These are phyloP conservation scores for Anser brachyrhynchus DNA, from an alignment of 2,113 vertebrate species.

Conservation along the genomic window DNA sequence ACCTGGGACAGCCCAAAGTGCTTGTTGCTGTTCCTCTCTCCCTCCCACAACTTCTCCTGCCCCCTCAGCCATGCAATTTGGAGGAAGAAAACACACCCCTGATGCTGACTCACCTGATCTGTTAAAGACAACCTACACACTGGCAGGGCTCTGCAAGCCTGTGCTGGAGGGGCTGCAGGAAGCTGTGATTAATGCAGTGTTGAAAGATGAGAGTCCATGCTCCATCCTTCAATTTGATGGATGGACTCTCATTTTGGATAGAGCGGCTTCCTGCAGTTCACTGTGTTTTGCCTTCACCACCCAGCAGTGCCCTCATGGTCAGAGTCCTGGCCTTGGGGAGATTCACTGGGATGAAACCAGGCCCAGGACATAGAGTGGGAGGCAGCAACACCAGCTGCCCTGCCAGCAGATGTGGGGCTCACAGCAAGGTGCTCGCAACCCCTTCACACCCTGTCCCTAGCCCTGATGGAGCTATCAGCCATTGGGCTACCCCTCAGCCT, in stretches of 20 bases:
- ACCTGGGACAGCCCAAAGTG: background rate
- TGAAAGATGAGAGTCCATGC: background rate
- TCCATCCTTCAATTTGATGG: background rate
- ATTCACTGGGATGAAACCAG: background rate
- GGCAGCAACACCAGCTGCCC: fast-evolving
- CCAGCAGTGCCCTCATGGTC: background rate
- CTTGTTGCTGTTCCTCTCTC: background rate
- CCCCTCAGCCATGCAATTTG: background rate
- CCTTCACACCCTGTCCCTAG: background rate
- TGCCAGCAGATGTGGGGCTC: background rate
- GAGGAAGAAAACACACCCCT: background rate
- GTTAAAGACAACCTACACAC: no score
- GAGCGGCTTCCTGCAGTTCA: background rate
- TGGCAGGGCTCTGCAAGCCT: no score
- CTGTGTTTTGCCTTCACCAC: background rate
- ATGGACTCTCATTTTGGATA: background rate
- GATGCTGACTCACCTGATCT: background rate
- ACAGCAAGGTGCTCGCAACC: background rate
- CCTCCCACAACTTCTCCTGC: background rate
- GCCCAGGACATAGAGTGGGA: background rate
- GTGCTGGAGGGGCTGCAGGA: background rate
- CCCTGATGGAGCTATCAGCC: background rate
- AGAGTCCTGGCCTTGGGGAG: background rate
- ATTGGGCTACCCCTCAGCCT: background rate
- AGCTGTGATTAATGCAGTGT: no score